Conservation (phyloP, 2,113 vertebrate genomes). For the Malurus melanocephalus region DNA sequence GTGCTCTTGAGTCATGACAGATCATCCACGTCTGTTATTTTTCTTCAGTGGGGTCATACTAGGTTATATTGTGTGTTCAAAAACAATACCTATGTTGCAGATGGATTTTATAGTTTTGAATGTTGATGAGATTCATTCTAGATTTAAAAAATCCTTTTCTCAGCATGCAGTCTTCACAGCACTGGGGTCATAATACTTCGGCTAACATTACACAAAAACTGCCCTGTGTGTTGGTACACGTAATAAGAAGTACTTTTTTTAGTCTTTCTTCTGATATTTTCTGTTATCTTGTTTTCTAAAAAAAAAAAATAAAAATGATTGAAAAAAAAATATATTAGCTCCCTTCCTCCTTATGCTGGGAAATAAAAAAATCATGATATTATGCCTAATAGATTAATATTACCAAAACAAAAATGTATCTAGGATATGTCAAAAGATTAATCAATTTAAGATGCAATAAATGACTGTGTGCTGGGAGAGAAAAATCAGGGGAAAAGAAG, state of each 20-base stretch:
- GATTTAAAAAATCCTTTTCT: slow-evolving; percentile 40
- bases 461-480: neutral
- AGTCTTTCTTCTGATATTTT: neutral
- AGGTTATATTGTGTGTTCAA: neutral
- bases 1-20: neutral
- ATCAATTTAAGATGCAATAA: neutral
- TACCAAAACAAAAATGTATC: neutral
- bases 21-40: neutral
- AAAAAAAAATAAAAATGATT: neutral
- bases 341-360: neutral
- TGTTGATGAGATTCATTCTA: slow-evolving; percentile 9
- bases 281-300: neutral
- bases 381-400: neutral
- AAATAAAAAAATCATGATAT: neutral
- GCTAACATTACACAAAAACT: neutral
- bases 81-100: neutral
- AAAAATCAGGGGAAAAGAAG: neutral
- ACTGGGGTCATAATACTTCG: neutral
- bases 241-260: neutral
- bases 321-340: neutral
- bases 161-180: neutral
- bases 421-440: neutral
- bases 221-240: neutral
- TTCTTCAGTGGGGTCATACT: slow-evolving; percentile 18
- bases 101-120: slow-evolving; percentile 32